Conservation (phyloP, 2,113 vertebrate genomes). For the Laticauda colubrina region DNA sequence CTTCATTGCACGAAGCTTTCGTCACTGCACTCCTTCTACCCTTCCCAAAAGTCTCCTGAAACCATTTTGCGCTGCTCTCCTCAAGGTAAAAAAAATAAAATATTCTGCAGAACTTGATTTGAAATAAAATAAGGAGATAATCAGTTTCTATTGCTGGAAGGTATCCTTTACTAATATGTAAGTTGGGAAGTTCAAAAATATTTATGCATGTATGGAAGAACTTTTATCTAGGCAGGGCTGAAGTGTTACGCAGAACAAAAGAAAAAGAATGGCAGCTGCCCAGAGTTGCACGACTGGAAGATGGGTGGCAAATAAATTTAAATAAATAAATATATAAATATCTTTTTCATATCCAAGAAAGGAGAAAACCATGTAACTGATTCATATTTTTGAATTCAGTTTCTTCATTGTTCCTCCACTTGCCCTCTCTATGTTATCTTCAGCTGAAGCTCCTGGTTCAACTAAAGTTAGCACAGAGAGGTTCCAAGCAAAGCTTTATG, state of each 20-base stretch:
- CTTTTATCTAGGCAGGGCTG: background rate
- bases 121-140: background rate
- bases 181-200: background rate
- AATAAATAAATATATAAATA: no score
- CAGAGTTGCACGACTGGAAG: background rate
- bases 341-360: background rate
- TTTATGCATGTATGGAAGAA: background rate
- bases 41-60: constrained; percentile 92
- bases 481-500: background rate
- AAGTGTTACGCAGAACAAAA: background rate
- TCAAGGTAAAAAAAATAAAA: constrained; percentile 79
- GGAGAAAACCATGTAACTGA: background rate
- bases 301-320: no score
- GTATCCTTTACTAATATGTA: background rate
- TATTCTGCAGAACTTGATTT: background rate
- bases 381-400: background rate
- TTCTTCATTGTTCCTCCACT: background rate
- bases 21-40: constrained; percentile 86
- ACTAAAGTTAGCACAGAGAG: background rate
- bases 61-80: constrained; percentile 90
- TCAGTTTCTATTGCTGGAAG: background rate
- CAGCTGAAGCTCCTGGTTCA: background rate
- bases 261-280: background rate
- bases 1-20: constrained; percentile 93
- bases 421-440: no score